Evolutionary conservation across 2,113 vertebrate species (phyloP).

Genomic region (Conger conger): DNA sequence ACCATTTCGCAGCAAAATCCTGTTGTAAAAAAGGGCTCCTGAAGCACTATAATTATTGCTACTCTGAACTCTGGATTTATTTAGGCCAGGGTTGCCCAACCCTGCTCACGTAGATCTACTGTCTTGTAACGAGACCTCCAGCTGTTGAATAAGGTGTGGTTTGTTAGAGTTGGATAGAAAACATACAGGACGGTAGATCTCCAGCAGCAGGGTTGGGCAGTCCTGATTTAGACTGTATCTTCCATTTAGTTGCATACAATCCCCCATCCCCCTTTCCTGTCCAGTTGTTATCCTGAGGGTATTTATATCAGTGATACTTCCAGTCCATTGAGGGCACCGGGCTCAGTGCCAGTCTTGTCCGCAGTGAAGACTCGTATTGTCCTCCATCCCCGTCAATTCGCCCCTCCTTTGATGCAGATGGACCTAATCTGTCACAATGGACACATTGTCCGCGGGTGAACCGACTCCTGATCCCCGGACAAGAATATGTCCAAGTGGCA

Average conservation of each 20-base stretch:
- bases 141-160: too few species aligned
- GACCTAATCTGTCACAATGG: background rate
- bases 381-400: background rate
- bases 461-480: conserved; percentile 11
- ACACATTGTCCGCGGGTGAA: conserved; percentile 16
- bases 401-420: conserved; percentile 7
- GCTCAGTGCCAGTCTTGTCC: background rate
- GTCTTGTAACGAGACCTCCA: too few species aligned
- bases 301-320: background rate
- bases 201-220: too few species aligned
- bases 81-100: too few species aligned
- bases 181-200: too few species aligned
- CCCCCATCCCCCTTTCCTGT: background rate
- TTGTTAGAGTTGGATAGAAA: too few species aligned
- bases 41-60: too few species aligned
- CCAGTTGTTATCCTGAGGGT: background rate
- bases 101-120: too few species aligned
- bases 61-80: too few species aligned
- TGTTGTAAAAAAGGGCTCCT: too few species aligned
- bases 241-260: background rate
- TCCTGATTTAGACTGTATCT: too few species aligned
- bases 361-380: conserved; percentile 5
- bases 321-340: background rate
- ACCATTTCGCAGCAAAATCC: too few species aligned
- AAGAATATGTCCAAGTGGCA: background rate